A percentile compares a stretch with the other conserved stretches of the same genome.
phyloP scores from a whole-genome alignment of 1,140 invertebrate genomes.

The Gonioctena quinquepunctata region DNA sequence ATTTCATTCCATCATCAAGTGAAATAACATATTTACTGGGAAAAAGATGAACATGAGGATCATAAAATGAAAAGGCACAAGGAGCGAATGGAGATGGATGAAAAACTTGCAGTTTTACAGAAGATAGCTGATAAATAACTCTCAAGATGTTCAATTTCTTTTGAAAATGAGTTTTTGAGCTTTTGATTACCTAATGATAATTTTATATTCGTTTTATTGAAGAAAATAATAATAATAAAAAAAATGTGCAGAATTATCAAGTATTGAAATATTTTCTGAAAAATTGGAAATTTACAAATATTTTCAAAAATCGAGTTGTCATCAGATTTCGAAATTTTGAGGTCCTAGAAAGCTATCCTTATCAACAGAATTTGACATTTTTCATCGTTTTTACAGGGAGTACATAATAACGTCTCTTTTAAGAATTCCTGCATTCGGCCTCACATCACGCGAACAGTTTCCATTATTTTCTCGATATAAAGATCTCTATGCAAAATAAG shows the following conservation, averaged over 20 bases:
- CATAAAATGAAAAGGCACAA: constrained; percentile 11
- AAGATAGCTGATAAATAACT: constrained; percentile 1
- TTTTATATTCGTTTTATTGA: neutral
- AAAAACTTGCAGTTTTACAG: constrained; percentile 3
- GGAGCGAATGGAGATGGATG: too few relatives aligned
- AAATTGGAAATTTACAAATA: neutral
- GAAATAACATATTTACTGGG: neutral
- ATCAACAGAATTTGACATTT: neutral
- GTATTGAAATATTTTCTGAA: neutral
- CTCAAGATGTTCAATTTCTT: neutral
- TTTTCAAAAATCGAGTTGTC: constrained; percentile 1
- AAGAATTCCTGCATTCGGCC: constrained; percentile 13
- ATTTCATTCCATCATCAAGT: constrained; percentile 5
- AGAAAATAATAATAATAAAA: constrained; percentile 4
- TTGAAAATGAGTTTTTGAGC: neutral
- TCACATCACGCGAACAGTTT: constrained; percentile 9
- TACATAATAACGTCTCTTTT: constrained; percentile 17
- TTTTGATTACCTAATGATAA: too few relatives aligned
- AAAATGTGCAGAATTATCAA: neutral
- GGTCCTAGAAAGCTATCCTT: neutral
- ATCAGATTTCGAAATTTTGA: neutral
- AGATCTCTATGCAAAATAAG: constrained; percentile 15
- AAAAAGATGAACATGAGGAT: neutral
- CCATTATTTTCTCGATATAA: constrained; percentile 21
- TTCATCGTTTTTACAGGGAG: constrained; percentile 13